Base-by-base conservation (phyloP, 2,888 invertebrate species). In the Harmothoe impar region DNA sequence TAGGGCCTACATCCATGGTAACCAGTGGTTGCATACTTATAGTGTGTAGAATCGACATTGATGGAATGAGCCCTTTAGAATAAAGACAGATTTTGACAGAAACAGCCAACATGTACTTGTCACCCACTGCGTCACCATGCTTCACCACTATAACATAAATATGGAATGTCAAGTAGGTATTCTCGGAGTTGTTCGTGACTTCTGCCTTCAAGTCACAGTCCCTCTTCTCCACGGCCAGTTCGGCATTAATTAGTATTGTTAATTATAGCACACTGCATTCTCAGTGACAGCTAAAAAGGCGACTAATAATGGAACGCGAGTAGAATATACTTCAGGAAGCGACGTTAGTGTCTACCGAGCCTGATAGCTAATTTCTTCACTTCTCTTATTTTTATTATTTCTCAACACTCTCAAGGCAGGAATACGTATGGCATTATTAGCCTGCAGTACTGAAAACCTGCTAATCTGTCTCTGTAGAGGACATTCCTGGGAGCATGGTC, bases 71-170 rank as follows among this genome's bases (percentile, higher is more conserved):
- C 43, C 43, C 43, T 43, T 43, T 10, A 43, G 43, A 43, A 43
- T 43, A 43, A 43, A 10, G 43, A 10, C 43, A 43, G 43, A 10
- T 43, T 43, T 10, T 43, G 43, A 43, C 43, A 43, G 43, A 7
- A 43, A 43, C 43, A 43, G 10, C 43, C 43, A 43, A 10, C 43
- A 43, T 43, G 43, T 43, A 43, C 62, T 15, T 20, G 62, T 62
- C 62, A 62, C 62, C 15, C 10, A 43, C 43, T 62, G 62, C 62
- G 62, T 62, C 62, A 62, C 62, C 62, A 62, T n/a, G 62, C 62
- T 12, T 3, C 62, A 62, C 23, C 23, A n/a, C 62, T 62, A n/a
- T 20, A 20, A 20, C 62, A n/a, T n/a, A 62, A 62, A 62, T 43
- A 43, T n/a, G 62, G 62, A 62, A 62, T 62, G 62, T 62, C 62